Percentiles rank a stretch among this genome's conserved stretches.
These are phyloP conservation scores for Setophaga coronata DNA, from an alignment of 2,113 vertebrate species.

Conservation along the genomic window DNA sequence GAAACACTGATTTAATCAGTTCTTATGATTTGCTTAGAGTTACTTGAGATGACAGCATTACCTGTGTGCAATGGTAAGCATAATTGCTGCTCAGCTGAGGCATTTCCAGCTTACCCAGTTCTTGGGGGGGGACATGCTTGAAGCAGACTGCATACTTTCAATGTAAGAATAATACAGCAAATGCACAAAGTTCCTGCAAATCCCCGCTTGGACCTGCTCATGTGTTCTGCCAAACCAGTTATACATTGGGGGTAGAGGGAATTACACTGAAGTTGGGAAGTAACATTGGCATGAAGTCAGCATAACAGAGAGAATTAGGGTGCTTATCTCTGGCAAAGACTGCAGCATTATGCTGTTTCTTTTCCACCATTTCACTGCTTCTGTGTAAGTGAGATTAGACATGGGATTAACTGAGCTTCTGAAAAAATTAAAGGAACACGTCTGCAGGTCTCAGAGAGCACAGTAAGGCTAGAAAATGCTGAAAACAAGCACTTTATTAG, in stretches of 20 bases:
- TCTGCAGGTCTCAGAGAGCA: not conserved
- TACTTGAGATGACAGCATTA: not conserved
- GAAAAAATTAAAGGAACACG: not conserved
- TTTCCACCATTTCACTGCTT: not conserved
- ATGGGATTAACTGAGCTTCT: not conserved
- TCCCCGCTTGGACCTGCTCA: not conserved
- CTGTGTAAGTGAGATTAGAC: not conserved
- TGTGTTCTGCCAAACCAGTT: not conserved
- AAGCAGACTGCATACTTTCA: not conserved
- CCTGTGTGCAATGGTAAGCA: not conserved
- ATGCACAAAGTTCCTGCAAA: not conserved
- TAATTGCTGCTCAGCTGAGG: not conserved
- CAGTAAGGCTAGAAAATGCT: not conserved
- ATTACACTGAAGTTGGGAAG: not conserved
- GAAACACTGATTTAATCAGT: not conserved
- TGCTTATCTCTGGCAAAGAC: not conserved
- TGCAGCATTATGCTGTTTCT: not conserved
- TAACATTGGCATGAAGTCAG: not conserved
- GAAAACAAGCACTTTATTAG: not conserved
- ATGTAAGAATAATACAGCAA: not conserved
- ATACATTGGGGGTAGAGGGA: fast-evolving
- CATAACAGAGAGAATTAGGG: not conserved
- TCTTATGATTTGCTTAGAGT: not conserved
- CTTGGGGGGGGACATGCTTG: not conserved
- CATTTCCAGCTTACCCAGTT: not conserved